Evolutionary conservation across 1,140 invertebrate genomes (phyloP).

Genomic region (Lasioglossum baleicum): DNA sequence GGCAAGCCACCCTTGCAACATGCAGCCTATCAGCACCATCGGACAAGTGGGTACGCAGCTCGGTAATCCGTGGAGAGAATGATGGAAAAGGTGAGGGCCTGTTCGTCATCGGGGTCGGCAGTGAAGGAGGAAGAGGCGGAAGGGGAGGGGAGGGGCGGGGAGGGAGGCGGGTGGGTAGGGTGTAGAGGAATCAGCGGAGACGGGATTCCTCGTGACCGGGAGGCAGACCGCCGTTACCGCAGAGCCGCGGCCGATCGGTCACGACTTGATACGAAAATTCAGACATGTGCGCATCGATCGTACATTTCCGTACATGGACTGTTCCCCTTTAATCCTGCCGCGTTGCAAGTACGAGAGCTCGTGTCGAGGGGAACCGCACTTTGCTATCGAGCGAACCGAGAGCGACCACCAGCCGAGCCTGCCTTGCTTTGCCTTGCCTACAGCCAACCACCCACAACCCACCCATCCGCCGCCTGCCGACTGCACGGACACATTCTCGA

Average conservation of each 20-base stretch:
- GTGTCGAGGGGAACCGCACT: conserved; percentile 74
- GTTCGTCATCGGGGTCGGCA: too few relatives aligned
- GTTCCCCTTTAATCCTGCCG: conserved; percentile 76
- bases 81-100: too few relatives aligned
- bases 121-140: too few relatives aligned
- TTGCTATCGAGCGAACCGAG: conserved; percentile 76
- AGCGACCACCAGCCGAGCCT: conserved; percentile 69
- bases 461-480: conserved; percentile 17
- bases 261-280: conserved; percentile 50
- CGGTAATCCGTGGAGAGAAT: too few relatives aligned
- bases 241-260: conserved; percentile 50
- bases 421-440: conserved; percentile 34
- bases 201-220: background rate
- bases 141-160: background rate
- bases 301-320: conserved; percentile 59
- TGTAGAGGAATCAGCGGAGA: background rate
- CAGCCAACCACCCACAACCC: conserved; percentile 43
- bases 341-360: conserved; percentile 75
- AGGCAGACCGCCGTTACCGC: conserved; percentile 1
- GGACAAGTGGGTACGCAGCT: too few relatives aligned
- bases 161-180: too few relatives aligned
- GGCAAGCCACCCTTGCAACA: too few relatives aligned
- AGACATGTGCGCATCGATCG: conserved; percentile 60
- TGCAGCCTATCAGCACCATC: too few relatives aligned
- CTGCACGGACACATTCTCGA: background rate